Percentiles rank a stretch among this genome's conserved stretches.
Evolutionary conservation across 2,888 invertebrate species (phyloP).

Genomic region (Drosophila antonietae): DNA sequence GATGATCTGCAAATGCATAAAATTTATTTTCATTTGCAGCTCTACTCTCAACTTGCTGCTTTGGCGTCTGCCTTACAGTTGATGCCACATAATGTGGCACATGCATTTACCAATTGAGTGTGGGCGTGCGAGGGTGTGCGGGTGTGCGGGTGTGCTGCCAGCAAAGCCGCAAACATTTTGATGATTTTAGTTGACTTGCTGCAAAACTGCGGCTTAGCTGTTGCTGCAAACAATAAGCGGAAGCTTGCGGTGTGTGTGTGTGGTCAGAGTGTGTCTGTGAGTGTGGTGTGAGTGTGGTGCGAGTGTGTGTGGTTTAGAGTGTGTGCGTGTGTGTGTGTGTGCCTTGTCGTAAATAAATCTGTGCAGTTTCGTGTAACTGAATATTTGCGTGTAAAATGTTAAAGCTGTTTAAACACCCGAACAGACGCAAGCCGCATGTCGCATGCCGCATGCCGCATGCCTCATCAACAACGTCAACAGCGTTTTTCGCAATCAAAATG

Average conservation of each 20-base stretch:
- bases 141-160: slow-evolving; percentile 13
- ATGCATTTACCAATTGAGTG: slow-evolving; percentile 1
- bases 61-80: slow-evolving; percentile 7
- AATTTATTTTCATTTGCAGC: slow-evolving; percentile 35
- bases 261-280: slow-evolving; percentile 3
- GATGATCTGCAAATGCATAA: slow-evolving; percentile 16
- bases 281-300: not conserved
- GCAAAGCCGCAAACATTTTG: slow-evolving; percentile 67
- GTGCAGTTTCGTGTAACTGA: slow-evolving; percentile 46
- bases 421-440: slow-evolving; percentile 12
- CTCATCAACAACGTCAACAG: slow-evolving; percentile 32
- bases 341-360: slow-evolving; percentile 43
- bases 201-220: slow-evolving; percentile 68
- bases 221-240: slow-evolving; percentile 71
- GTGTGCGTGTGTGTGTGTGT: slow-evolving; percentile 16
- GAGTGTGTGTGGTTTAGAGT: slow-evolving; percentile 7
- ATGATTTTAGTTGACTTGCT: slow-evolving; percentile 57
- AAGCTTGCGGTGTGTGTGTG: slow-evolving; percentile 51
- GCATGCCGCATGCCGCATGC: slow-evolving; percentile 10
- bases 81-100: slow-evolving; percentile 14
- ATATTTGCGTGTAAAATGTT: slow-evolving; percentile 33
- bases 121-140: not conserved
- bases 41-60: slow-evolving; percentile 20
- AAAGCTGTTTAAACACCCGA: slow-evolving; percentile 28
- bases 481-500: slow-evolving; percentile 53